A percentile compares a stretch with the other conserved stretches of the same genome.
Conservation (phyloP, 2,888 invertebrate species). For the Hypena proboscidalis region DNA sequence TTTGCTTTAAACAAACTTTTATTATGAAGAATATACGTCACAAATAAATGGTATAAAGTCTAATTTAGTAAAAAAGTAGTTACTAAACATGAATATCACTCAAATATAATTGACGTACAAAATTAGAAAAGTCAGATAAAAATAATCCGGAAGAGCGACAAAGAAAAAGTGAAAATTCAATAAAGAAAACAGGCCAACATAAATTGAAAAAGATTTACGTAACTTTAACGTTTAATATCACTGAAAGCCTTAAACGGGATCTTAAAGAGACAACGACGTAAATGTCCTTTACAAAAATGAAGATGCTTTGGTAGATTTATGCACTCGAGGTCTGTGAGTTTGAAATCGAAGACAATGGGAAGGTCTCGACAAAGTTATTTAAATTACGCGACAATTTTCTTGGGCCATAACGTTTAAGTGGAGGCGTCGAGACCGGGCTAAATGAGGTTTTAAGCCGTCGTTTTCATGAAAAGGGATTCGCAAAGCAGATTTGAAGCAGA, state of each 20-base stretch:
- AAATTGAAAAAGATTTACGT: conserved; percentile 37
- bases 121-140: too few relatives aligned
- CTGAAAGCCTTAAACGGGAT: conserved; percentile 34
- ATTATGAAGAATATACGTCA: too few relatives aligned
- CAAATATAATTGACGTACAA: too few relatives aligned
- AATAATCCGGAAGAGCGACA: conserved; percentile 1
- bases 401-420: conserved; percentile 73
- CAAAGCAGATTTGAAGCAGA: conserved; percentile 76
- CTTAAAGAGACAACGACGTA: conserved; percentile 46
- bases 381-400: conserved; percentile 82
- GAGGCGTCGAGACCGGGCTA: conserved; percentile 70
- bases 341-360: conserved; percentile 68
- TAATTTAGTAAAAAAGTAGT: too few relatives aligned
- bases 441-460: conserved; percentile 81
- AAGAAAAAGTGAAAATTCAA: conserved; percentile 41
- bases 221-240: conserved; percentile 48
- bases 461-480: conserved; percentile 73
- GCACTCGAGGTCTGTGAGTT: conserved; percentile 58
- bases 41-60: too few relatives aligned
- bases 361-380: conserved; percentile 74
- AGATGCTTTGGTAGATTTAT: conserved; percentile 67
- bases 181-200: conserved; percentile 25
- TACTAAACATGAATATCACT: too few relatives aligned
- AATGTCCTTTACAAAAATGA: conserved; percentile 57
- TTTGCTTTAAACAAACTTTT: too few relatives aligned